A percentile compares a stretch with the other conserved stretches of the same genome.
phyloP scores from a whole-genome alignment of 2,888 invertebrate genomes.

The Agapostemon virescens region DNA sequence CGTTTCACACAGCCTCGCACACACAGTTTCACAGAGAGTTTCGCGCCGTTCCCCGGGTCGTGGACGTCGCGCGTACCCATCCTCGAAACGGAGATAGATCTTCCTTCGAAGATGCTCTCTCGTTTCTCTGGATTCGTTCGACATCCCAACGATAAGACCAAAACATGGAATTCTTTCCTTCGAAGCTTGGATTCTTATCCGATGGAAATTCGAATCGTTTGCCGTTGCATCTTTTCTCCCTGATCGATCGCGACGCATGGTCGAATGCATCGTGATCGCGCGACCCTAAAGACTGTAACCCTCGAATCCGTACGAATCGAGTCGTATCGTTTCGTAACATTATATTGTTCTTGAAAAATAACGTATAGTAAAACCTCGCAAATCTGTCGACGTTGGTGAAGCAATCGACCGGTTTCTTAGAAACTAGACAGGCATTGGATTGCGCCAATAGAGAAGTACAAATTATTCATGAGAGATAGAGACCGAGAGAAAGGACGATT shows the following conservation, averaged over 20 bases:
- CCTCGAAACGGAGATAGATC: not conserved
- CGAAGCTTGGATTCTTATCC: not conserved
- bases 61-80: not conserved
- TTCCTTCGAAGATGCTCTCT: not conserved
- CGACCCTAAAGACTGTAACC: conserved; percentile 32
- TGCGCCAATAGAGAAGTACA: conserved; percentile 76
- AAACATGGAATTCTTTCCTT: not conserved
- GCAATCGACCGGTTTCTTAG: conserved; percentile 72
- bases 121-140: not conserved
- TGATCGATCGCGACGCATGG: not conserved
- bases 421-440: conserved; percentile 68
- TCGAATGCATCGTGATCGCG: not conserved
- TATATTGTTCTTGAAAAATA: conserved; percentile 68
- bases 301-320: conserved; percentile 60
- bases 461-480: conserved; percentile 68
- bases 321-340: conserved; percentile 58
- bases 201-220: not conserved
- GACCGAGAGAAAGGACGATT: not conserved
- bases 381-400: conserved; percentile 73
- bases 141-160: not conserved
- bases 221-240: not conserved
- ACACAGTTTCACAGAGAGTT: too few relatives aligned
- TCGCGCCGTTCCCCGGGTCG: not conserved
- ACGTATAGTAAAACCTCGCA: conserved; percentile 69
- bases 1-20: not conserved